Conservation (phyloP, 2,888 invertebrate genomes). For the Drosophila stalkeri region DNA sequence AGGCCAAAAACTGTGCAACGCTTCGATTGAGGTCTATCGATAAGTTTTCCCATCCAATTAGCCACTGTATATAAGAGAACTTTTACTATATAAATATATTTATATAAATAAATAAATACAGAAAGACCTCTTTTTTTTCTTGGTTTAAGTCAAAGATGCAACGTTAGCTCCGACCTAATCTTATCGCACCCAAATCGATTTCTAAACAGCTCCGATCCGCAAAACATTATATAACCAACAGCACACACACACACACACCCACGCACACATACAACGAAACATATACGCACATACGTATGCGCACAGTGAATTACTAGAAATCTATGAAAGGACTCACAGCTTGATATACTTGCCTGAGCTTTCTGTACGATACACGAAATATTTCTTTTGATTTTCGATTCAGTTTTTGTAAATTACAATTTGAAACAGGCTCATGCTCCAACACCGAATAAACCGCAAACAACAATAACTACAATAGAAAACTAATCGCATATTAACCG, state of each 20-base stretch:
- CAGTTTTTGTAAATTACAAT: conserved; percentile 51
- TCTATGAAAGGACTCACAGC: conserved; percentile 50
- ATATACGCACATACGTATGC: conserved; percentile 22
- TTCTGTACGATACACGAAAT: conserved; percentile 19
- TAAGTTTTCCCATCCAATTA: conserved; percentile 18
- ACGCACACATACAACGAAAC: conserved; percentile 42
- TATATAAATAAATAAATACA: neutral
- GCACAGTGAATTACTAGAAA: conserved; percentile 32
- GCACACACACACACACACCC: conserved; percentile 44
- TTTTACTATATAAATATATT: neutral
- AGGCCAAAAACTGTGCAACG: conserved; percentile 52
- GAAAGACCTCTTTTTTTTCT: neutral
- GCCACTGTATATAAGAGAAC: conserved; percentile 38
- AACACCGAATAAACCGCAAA: conserved; percentile 71
- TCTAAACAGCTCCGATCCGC: conserved; percentile 43
- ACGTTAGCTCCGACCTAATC: conserved; percentile 46
- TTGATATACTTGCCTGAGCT: conserved; percentile 56
- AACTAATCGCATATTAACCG: conserved; percentile 50
- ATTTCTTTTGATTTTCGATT: conserved; percentile 43
- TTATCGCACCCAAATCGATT: conserved; percentile 31
- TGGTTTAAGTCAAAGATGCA: neutral
- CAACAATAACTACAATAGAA: conserved; percentile 43
- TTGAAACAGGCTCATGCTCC: conserved; percentile 68
- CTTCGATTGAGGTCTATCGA: conserved; percentile 50
- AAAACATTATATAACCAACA: conserved; percentile 53